Percentiles rank a stretch among this genome's conserved stretches.
Evolutionary conservation across 2,113 vertebrate species (phyloP).

Genomic region (Octodon degus): DNA sequence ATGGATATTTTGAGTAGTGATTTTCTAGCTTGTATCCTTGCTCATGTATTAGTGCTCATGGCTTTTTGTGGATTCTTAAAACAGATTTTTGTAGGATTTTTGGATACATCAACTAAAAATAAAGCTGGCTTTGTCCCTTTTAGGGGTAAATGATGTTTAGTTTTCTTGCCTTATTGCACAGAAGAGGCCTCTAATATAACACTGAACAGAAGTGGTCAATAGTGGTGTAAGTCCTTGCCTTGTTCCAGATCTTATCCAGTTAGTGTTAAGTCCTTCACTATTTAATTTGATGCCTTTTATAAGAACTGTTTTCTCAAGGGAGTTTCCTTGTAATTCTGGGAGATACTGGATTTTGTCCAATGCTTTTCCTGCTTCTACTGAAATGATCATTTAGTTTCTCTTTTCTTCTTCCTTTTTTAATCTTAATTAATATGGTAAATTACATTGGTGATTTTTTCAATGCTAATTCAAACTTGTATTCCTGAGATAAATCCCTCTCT

Average conservation of each 20-base stretch:
- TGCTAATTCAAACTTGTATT: conserved; percentile 49
- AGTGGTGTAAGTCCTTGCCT: background rate
- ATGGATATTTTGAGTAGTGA: background rate
- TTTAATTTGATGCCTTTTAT: background rate
- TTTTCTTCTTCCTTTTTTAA: background rate
- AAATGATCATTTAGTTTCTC: background rate
- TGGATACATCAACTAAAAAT: background rate
- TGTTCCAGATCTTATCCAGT: background rate
- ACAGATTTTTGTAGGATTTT: background rate
- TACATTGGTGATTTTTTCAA: background rate
- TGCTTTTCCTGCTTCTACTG: background rate
- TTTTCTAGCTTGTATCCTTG: background rate
- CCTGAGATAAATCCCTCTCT: background rate
- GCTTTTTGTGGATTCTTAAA: background rate
- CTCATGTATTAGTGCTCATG: background rate
- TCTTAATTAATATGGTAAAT: background rate
- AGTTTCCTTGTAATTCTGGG: background rate
- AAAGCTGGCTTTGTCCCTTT: background rate
- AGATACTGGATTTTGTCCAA: background rate
- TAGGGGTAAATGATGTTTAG: background rate
- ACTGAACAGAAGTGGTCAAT: background rate
- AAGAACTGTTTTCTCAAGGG: background rate
- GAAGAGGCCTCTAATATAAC: background rate
- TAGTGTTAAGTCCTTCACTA: background rate
- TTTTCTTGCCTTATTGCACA: background rate